These are phyloP conservation scores for Megalopta genalis DNA, from an alignment of 1,140 invertebrate species.

Conservation along the genomic window DNA sequence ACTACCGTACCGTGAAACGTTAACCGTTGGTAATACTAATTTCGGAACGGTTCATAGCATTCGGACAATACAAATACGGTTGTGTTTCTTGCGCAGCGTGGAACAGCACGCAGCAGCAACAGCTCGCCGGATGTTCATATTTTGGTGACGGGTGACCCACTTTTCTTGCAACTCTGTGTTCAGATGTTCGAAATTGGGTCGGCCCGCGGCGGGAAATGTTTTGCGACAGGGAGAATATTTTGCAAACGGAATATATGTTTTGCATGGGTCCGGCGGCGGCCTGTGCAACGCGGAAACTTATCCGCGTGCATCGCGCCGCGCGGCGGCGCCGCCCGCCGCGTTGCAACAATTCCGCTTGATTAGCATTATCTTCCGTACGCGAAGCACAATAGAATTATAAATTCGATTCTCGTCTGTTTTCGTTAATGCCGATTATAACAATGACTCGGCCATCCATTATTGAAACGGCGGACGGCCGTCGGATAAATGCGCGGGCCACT, in stretches of 20 bases:
- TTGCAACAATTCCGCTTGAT: neutral
- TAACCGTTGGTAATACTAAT: neutral
- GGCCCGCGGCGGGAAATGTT: neutral
- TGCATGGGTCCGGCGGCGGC: too few species aligned
- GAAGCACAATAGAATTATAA: neutral
- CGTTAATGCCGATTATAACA: neutral
- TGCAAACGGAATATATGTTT: too few species aligned
- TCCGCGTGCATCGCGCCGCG: too few species aligned
- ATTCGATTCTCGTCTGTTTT: neutral
- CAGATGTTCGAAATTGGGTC: neutral
- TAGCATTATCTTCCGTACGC: neutral
- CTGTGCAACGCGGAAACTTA: too few species aligned
- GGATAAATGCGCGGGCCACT: neutral
- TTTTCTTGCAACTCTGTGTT: slow-evolving; percentile 1
- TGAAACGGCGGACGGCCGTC: neutral
- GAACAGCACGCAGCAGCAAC: too few species aligned
- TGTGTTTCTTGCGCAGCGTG: neutral
- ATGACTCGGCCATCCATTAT: neutral
- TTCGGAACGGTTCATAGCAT: neutral
- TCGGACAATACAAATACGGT: neutral
- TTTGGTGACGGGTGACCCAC: neutral
- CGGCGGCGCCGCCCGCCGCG: too few species aligned
- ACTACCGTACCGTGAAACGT: too few species aligned
- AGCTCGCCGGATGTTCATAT: neutral
- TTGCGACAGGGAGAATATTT: too few species aligned